These are phyloP conservation scores for Typhlomys cinereus DNA, from an alignment of 2,113 vertebrate genomes.

Conservation along the genomic window DNA sequence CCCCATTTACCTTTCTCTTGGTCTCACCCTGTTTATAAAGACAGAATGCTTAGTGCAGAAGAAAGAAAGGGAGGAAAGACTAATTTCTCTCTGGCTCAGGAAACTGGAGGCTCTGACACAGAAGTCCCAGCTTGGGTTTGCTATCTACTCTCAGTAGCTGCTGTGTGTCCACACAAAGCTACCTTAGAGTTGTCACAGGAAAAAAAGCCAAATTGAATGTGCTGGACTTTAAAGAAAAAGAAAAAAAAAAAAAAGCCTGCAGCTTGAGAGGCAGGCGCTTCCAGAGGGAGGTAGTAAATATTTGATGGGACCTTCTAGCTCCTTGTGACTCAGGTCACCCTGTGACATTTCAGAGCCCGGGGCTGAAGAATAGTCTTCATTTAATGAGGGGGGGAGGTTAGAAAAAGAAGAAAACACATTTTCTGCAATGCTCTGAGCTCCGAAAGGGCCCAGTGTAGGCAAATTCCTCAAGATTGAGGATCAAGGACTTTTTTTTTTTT, in stretches of 20 bases:
- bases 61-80: background rate
- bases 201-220: background rate
- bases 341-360: conserved; percentile 73
- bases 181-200: conserved; percentile 14
- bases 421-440: background rate
- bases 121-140: background rate
- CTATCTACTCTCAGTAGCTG: background rate
- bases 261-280: conserved; percentile 17
- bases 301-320: conserved; percentile 75
- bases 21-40: background rate
- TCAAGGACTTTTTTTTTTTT: background rate
- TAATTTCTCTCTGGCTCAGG: background rate
- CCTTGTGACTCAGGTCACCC: conserved; percentile 72
- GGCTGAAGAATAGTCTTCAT: conserved; percentile 17
- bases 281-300: conserved; percentile 74
- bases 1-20: background rate
- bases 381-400: background rate
- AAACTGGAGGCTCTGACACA: background rate
- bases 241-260: background rate
- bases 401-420: background rate
- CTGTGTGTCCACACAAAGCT: background rate
- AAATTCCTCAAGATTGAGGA: background rate
- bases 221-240: conserved; percentile 39
- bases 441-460: background rate
- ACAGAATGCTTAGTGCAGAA: background rate